Percentiles rank a stretch among this genome's conserved stretches.
phyloP scores from a whole-genome alignment of 2,113 vertebrate species.

The Isichthys henryi region DNA sequence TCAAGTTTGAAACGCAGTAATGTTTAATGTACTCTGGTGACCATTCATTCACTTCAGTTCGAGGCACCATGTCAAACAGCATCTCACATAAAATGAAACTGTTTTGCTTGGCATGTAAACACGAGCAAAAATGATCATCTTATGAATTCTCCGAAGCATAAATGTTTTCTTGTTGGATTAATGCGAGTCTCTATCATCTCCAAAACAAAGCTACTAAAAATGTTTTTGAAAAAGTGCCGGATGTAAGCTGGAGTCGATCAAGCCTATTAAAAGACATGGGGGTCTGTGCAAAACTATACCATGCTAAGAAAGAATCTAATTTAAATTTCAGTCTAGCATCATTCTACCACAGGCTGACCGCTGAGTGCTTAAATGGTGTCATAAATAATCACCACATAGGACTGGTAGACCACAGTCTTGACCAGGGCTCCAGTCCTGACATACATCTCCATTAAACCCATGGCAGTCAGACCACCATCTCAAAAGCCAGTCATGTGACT shows the following conservation, averaged over 20 bases:
- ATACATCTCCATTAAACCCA: constrained; percentile 25
- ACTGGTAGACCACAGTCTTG: constrained; percentile 51
- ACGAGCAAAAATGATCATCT: not conserved
- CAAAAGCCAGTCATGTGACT: constrained; percentile 23
- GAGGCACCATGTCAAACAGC: not conserved
- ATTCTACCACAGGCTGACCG: constrained; percentile 58
- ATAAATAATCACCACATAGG: constrained; percentile 64
- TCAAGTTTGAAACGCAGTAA: not conserved
- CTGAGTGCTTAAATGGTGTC: constrained; percentile 60
- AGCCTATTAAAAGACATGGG: not conserved
- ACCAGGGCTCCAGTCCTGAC: constrained; percentile 40
- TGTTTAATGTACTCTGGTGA: not conserved
- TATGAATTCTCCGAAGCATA: not conserved
- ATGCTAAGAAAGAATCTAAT: constrained; percentile 24
- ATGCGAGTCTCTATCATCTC: not conserved
- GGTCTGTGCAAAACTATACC: constrained; percentile 13
- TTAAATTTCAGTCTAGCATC: constrained; percentile 52
- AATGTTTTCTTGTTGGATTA: not conserved
- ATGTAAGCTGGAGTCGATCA: not conserved
- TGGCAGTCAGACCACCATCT: constrained; percentile 22
- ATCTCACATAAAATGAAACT: not conserved
- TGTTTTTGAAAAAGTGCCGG: not conserved
- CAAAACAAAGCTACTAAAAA: constrained; percentile 2
- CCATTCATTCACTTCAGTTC: not conserved
- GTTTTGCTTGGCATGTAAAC: not conserved